A percentile compares a stretch with the other conserved stretches of the same genome.
These are phyloP conservation scores for Tribolium madens DNA, from an alignment of 1,140 invertebrate genomes.

Conservation along the genomic window DNA sequence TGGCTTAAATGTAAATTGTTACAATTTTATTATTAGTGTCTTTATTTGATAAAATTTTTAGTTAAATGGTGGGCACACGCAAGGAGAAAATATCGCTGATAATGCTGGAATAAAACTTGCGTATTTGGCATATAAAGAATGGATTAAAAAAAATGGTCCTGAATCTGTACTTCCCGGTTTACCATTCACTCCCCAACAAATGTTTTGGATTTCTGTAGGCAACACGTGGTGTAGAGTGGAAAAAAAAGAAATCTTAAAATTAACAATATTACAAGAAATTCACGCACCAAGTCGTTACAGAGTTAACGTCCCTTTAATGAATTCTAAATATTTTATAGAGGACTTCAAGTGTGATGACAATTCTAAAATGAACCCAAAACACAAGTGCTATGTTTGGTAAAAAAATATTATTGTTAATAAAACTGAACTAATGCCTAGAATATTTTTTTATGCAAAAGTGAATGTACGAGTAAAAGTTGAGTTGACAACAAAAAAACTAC, in stretches of 20 bases:
- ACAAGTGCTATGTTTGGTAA: constrained; percentile 53
- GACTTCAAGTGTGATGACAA: constrained; percentile 49
- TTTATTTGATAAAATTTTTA: constrained; percentile 62
- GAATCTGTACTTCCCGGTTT: constrained; percentile 66
- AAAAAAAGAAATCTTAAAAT: constrained; percentile 65
- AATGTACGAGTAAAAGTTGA: too few relatives aligned
- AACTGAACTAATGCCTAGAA: not conserved
- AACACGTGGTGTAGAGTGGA: constrained; percentile 71
- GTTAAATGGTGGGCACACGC: constrained; percentile 90
- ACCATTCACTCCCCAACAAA: constrained; percentile 70
- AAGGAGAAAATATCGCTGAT: constrained; percentile 93
- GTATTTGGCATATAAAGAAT: constrained; percentile 73
- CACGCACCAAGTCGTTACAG: constrained; percentile 68
- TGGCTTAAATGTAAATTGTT: constrained; percentile 16
- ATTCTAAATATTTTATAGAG: constrained; percentile 46
- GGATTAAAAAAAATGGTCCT: constrained; percentile 66
- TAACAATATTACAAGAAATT: constrained; percentile 66
- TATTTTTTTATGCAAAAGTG: too few relatives aligned
- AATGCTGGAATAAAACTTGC: constrained; percentile 83
- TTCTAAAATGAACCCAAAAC: constrained; percentile 50
- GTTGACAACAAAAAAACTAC: too few relatives aligned
- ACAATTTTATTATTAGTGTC: not conserved
- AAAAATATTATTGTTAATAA: not conserved
- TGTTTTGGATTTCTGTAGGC: constrained; percentile 73
- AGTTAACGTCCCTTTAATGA: constrained; percentile 67